Percentiles rank a stretch among this genome's conserved stretches.
These are phyloP conservation scores for Sceliomorpha sp. DNA, from an alignment of 2,888 invertebrate genomes.

Conservation along the genomic window DNA sequence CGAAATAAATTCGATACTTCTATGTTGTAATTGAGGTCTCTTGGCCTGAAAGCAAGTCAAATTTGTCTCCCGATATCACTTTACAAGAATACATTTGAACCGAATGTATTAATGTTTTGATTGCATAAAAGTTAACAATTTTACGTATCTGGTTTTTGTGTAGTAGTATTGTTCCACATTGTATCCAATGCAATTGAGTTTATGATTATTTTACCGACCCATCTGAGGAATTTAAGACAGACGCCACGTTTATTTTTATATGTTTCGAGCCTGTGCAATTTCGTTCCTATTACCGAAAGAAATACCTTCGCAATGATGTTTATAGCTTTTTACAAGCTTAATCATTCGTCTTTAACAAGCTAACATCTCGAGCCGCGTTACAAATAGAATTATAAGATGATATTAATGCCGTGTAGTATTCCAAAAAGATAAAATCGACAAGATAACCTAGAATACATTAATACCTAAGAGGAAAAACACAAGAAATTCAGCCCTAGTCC, in stretches of 20 bases:
- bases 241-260: conserved; percentile 48
- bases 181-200: conserved; percentile 44
- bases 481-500: conserved; percentile 37
- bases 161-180: conserved; percentile 32
- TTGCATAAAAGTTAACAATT: not conserved
- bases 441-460: conserved; percentile 56
- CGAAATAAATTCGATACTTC: conserved; percentile 1
- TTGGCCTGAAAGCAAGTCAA: too few species aligned
- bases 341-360: conserved; percentile 57
- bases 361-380: conserved; percentile 41
- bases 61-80: too few species aligned
- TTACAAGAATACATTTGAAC: too few species aligned
- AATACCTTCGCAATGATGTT: conserved; percentile 49
- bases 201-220: conserved; percentile 51
- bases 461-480: conserved; percentile 53
- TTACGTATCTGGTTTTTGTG: conserved; percentile 18
- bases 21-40: conserved; percentile 10
- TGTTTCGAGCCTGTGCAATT: conserved; percentile 40
- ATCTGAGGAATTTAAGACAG: conserved; percentile 36
- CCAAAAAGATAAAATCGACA: conserved; percentile 57
- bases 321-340: conserved; percentile 56
- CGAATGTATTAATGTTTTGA: too few species aligned
- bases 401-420: conserved; percentile 56
- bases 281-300: conserved; percentile 43
- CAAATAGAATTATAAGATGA: conserved; percentile 57